Evolutionary conservation across 2,113 vertebrate genomes (phyloP).

Genomic region (Axis porcinus): DNA sequence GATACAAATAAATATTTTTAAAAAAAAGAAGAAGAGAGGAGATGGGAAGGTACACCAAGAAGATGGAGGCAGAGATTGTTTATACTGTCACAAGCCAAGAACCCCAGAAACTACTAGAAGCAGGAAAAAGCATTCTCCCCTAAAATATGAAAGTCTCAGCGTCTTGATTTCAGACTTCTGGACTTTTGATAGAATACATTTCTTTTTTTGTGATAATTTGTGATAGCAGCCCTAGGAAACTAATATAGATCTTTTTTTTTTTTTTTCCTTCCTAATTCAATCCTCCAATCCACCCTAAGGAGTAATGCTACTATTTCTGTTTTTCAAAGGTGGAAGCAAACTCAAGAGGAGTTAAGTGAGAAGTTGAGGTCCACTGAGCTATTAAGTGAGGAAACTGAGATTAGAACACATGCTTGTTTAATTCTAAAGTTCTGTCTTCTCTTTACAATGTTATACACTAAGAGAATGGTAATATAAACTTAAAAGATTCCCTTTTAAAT

Average conservation of each 20-base stretch:
- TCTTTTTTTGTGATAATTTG: background rate
- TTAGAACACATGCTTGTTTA: background rate
- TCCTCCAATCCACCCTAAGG: background rate
- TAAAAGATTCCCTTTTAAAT: background rate
- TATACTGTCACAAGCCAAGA: background rate
- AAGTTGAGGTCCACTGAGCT: background rate
- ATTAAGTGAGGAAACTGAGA: background rate
- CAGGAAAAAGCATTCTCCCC: background rate
- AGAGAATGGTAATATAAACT: background rate
- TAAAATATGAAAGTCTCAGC: background rate
- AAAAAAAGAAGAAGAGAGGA: background rate
- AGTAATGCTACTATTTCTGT: background rate
- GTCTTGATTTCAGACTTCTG: background rate
- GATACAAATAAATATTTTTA: background rate
- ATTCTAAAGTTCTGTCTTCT: background rate
- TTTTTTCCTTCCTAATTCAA: background rate
- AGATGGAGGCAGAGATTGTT: background rate
- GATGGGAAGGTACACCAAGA: fast-evolving
- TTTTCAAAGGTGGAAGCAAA: background rate
- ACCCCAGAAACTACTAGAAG: background rate
- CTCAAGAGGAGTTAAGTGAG: background rate
- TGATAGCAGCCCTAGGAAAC: background rate
- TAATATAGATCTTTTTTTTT: background rate
- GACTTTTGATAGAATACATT: background rate
- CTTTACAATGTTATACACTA: background rate